A percentile compares a stretch with the other conserved stretches of the same genome.
phyloP scores from a whole-genome alignment of 2,888 invertebrate species.

The Tricholauxania praeusta region DNA sequence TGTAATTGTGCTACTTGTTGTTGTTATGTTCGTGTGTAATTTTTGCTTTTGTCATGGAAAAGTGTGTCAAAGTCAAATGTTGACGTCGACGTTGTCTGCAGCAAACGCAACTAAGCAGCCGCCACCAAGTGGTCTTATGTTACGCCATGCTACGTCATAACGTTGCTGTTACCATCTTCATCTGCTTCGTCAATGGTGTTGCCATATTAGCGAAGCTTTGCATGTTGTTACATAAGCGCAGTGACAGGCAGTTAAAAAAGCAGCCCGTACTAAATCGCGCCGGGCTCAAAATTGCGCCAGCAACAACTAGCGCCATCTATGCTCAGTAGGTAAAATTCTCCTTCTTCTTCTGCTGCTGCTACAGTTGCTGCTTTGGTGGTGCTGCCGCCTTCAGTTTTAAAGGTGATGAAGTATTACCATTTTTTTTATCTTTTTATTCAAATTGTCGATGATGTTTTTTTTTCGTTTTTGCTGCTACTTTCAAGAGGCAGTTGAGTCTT shows the following conservation, averaged over 20 bases:
- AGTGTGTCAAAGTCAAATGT: constrained; percentile 65
- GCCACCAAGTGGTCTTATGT: neutral
- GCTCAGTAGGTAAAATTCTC: neutral
- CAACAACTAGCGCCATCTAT: neutral
- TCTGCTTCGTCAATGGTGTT: constrained; percentile 32
- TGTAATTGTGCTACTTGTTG: constrained; percentile 26
- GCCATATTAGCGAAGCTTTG: neutral
- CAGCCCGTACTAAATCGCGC: constrained; percentile 1
- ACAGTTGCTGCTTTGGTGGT: neutral
- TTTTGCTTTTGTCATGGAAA: constrained; percentile 44
- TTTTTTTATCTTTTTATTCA: neutral
- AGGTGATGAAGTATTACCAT: constrained; percentile 1
- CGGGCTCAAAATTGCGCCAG: constrained; percentile 9
- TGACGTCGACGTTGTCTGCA: constrained; percentile 32
- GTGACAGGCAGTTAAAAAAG: neutral
- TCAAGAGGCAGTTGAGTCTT: neutral
- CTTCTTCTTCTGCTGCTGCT: neutral
- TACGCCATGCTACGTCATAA: constrained; percentile 14
- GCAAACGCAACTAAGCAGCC: constrained; percentile 3
- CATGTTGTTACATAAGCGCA: neutral
- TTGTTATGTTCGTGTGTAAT: constrained; percentile 13
- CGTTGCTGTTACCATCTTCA: constrained; percentile 2
- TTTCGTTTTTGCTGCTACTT: neutral
- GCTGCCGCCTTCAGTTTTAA: constrained; percentile 7
- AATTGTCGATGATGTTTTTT: neutral